phyloP scores from a whole-genome alignment of 2,797 vertebrate genomes.

The Acanthurus lineatus region DNA sequence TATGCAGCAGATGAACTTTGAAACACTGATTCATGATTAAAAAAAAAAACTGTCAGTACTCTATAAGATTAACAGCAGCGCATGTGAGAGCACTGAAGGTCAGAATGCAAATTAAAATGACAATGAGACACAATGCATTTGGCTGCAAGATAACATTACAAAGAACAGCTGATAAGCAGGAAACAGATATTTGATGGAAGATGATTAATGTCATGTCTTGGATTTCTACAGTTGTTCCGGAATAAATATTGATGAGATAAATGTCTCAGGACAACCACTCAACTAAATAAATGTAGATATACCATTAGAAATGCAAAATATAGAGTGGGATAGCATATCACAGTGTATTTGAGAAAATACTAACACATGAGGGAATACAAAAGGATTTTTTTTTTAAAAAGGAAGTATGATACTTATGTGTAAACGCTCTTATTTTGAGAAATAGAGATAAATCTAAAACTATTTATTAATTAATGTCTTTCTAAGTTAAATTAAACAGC shows the following conservation, averaged over 20 bases:
- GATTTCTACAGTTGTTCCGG: background rate
- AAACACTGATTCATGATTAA: slow-evolving; percentile 50
- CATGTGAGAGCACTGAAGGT: slow-evolving; percentile 46
- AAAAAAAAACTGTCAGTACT: slow-evolving; percentile 10
- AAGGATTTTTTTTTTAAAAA: too few species aligned
- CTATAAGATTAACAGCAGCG: slow-evolving; percentile 30
- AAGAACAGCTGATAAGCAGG: slow-evolving; percentile 25
- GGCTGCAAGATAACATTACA: background rate
- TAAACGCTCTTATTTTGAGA: background rate
- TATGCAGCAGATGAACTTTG: slow-evolving; percentile 68
- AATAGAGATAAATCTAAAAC: background rate
- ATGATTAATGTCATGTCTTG: slow-evolving; percentile 24
- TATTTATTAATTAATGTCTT: background rate
- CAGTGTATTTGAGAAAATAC: too few species aligned
- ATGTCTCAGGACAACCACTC: background rate
- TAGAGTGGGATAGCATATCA: background rate
- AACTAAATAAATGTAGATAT: background rate
- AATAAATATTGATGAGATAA: slow-evolving; percentile 6
- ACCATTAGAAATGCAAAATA: background rate
- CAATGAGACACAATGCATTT: background rate
- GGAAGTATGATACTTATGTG: background rate
- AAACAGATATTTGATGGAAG: slow-evolving; percentile 4
- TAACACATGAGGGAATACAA: too few species aligned
- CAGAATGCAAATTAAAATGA: slow-evolving; percentile 25
- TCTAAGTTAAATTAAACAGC: background rate